These are phyloP conservation scores for Sisor rabdophorus DNA, from an alignment of 2,113 vertebrate genomes.

Conservation along the genomic window DNA sequence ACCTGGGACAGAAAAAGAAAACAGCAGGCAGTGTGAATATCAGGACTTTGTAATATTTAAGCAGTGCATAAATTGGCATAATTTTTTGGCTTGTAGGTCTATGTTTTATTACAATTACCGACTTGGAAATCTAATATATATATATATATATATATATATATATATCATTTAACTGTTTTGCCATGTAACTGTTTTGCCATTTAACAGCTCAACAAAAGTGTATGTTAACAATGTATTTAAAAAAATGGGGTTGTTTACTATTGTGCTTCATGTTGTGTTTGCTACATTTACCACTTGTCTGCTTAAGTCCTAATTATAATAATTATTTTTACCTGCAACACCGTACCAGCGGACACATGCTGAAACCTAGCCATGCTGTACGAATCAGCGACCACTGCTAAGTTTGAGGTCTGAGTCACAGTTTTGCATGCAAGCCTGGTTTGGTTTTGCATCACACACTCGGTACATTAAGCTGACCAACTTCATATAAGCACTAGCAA, in stretches of 20 bases:
- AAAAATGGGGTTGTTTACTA: conserved; percentile 11
- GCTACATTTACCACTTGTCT: conserved; percentile 12
- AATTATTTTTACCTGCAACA: not conserved
- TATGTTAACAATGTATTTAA: not conserved
- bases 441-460: conserved; percentile 5
- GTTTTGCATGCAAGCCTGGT: conserved; percentile 13
- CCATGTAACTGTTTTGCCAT: conserved; percentile 6
- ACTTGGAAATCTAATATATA: conserved; percentile 3
- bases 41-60: conserved; percentile 37
- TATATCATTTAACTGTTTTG: not conserved
- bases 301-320: not conserved
- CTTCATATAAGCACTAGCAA: not conserved
- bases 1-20: conserved; percentile 5
- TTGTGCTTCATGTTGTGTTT: conserved; percentile 9
- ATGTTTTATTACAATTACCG: not conserved
- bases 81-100: conserved; percentile 60
- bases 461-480: not conserved
- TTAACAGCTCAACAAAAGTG: conserved; percentile 15
- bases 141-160: too few relatives aligned
- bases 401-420: conserved; percentile 32
- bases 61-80: conserved; percentile 46
- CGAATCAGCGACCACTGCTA: conserved; percentile 17
- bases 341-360: conserved; percentile 6
- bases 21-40: not conserved
- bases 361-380: conserved; percentile 18